Evolutionary conservation across 2,797 vertebrate genomes (phyloP), one percentile per base, ranked within the genome.

Genomic region (Anguilla pacifica): DNA sequence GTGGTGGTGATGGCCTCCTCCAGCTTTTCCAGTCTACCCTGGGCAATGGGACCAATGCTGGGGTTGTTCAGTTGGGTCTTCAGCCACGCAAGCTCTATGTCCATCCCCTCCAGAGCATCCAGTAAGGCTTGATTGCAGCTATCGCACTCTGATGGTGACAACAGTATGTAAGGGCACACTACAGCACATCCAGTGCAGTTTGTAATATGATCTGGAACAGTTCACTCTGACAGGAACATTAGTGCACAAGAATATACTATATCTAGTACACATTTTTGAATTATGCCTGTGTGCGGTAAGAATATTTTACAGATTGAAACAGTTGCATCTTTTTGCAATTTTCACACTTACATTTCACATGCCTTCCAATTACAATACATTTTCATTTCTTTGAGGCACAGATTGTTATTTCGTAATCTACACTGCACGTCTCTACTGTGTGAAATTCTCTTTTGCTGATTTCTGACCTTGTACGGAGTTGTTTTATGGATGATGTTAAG

Each of bases 111-210:
- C 92, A 97, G 81, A 90, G 97, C 95, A 0, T 93, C 90, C 90
- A 97, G 91, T 88, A 97, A 95, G 0, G 92, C 93, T 31, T 94
- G 88, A 53, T 94, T 92, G 90, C 98, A 98, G 93, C 93, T 95
- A 88, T 97, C 96, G 0, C 97, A 97, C 28, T 95, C 97, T 99
- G 94, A 53, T 90, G 74, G 79, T 85, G 46, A 90, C 19, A 39
- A 59, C 13, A 84, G 83, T 59, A 51, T 5, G 3, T 25, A 11
- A 84, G 10, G 11, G 49, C 9, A 31, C 51, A 84, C 49, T 57
- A 28, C 43, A 46, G 43, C 43, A 46, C n/a, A 35, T 84, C 25
- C 83, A 9, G 77, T 11, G 35, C 43, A 49, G 35, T 19, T 79
- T 15, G 19, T 11, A 39, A 6, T 81, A 49, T 46, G 77, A 39